Evolutionary conservation across 2,888 invertebrate species (phyloP), one percentile per base, ranked within the genome.

Genomic region (Nezara viridula): DNA sequence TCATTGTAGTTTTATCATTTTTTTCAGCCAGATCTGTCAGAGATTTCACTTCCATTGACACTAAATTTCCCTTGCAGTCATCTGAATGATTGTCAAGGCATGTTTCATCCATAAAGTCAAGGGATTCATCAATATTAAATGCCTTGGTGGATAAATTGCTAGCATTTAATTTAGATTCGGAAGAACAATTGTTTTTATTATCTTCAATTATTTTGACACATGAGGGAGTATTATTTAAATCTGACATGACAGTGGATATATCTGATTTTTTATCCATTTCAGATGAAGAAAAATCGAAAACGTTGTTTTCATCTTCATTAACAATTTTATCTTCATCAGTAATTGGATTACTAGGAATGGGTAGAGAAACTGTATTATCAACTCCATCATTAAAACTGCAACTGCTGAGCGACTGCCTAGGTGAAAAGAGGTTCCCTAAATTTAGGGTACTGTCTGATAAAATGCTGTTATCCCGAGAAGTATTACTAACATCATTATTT

Each of bases 71-170:
- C 12, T 81, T 19, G 12, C 44, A n/a, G 4, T 44, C 16, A 44
- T 81, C 44, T n/a, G 37, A 44, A 21, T 81, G 81, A 12, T 21
- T 16, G 44, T 81, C 44, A 44, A 12, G 2, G n/a, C 81, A 81
- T 44, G 81, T 81, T n/a, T 81, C 81, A 81, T 81, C 81, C 81
- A 81, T 81, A 81, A 81, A 81, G 19, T 81, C 81, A 44, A 81
- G 40, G 12, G 81, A 44, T 12, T 81, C 81, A n/a, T 81, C n/a
- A 44, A 47, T 16, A n/a, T 44, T 47, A 44, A 81, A 81, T 81
- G 81, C 44, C 16, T 44, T 40, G 1, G 14, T 24, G n/a, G 81
- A 81, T n/a, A n/a, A 14, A 44, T 14, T 81, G 40, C 40, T 81
- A 4, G 12, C 2, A 81, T 40, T 44, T 3, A 40, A 10, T 77